A percentile compares a stretch with the other conserved stretches of the same genome.
Evolutionary conservation across 2,113 vertebrate species (phyloP).

Genomic region (Monopterus albus): DNA sequence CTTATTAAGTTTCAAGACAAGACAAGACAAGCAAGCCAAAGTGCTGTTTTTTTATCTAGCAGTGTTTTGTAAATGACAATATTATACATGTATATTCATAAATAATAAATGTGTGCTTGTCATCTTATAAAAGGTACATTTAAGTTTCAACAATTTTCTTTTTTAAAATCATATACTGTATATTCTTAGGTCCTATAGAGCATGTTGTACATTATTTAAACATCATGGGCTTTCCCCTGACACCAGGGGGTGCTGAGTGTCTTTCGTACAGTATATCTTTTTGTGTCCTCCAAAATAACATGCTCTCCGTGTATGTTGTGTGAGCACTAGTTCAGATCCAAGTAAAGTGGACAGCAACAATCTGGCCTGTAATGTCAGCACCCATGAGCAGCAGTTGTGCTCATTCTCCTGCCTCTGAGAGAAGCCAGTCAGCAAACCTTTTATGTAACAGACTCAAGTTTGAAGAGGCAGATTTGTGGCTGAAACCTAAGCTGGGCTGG

Average conservation of each 20-base stretch:
- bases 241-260: constrained; percentile 74
- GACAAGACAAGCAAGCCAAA: too few species aligned
- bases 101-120: not conserved
- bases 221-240: constrained; percentile 31
- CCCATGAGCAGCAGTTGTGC: constrained; percentile 11
- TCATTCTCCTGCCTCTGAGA: constrained; percentile 35
- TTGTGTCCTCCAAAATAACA: constrained; percentile 29
- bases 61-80: not conserved
- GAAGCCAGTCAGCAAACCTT: constrained; percentile 21
- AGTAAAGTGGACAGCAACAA: constrained; percentile 62
- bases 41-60: too few species aligned
- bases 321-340: constrained; percentile 64
- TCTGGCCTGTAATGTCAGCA: constrained; percentile 46
- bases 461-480: constrained; percentile 15
- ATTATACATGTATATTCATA: not conserved
- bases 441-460: constrained; percentile 48
- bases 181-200: too few species aligned
- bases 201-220: too few species aligned
- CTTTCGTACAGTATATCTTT: constrained; percentile 36
- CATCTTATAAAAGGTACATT: not conserved
- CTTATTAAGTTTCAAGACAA: not conserved
- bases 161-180: too few species aligned
- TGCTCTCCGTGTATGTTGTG: constrained; percentile 35
- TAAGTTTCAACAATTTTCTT: too few species aligned
- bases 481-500: constrained; percentile 30